Evolutionary conservation across 1,140 invertebrate species (phyloP).

Genomic region (Magallana gigas): DNA sequence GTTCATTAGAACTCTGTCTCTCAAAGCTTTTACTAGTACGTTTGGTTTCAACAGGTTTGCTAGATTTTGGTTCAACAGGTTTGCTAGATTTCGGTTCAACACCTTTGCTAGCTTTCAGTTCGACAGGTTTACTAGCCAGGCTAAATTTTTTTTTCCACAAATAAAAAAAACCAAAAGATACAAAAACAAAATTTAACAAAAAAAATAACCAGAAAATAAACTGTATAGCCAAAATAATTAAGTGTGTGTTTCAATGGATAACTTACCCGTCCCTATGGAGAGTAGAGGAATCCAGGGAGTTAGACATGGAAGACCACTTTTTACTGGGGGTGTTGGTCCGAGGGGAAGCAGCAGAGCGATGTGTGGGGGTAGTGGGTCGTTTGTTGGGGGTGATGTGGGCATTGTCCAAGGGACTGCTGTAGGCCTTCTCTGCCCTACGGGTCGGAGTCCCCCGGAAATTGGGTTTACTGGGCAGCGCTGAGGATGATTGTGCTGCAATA

Average conservation of each 20-base stretch:
- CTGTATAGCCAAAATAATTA: background rate
- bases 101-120: background rate
- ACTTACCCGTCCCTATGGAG: conserved; percentile 15
- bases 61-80: conserved; percentile 4
- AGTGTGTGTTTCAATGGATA: background rate
- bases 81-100: conserved; percentile 20
- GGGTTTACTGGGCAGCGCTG: conserved; percentile 67
- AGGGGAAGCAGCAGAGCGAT: conserved; percentile 52
- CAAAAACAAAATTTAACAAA: background rate
- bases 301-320: conserved; percentile 71
- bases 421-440: conserved; percentile 48
- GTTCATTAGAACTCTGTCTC: background rate
- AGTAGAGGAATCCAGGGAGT: conserved; percentile 7
- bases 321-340: conserved; percentile 56
- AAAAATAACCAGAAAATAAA: background rate
- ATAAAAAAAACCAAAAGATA: background rate
- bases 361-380: conserved; percentile 60
- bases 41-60: conserved; percentile 16
- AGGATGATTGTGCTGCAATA: conserved; percentile 69
- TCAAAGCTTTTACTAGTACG: conserved; percentile 21
- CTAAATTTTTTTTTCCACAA: conserved; percentile 3
- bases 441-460: conserved; percentile 54
- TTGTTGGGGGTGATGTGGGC: conserved; percentile 60
- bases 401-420: conserved; percentile 67
- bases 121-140: background rate